Conservation (phyloP, 2,113 vertebrate species). For the Hypomesus transpacificus region DNA sequence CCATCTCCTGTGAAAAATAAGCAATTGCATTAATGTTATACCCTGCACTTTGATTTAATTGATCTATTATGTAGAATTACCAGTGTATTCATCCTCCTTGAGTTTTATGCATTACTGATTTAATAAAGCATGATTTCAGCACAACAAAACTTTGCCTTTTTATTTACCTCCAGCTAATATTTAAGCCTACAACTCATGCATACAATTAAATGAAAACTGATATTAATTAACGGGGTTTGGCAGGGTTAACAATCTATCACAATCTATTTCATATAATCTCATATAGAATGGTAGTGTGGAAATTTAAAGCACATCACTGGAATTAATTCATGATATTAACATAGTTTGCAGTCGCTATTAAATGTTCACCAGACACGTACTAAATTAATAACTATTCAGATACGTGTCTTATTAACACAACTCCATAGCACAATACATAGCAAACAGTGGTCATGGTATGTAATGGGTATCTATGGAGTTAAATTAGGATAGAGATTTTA, state of each 20-base stretch:
- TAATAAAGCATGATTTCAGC: conserved; percentile 99
- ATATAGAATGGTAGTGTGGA: background rate
- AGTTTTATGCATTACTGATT: conserved; percentile 81
- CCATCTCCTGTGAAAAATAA: conserved; percentile 71
- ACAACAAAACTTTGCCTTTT: conserved; percentile 48
- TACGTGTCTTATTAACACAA: no score
- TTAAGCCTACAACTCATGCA: background rate
- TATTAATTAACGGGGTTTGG: no score
- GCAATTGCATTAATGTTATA: conserved; percentile 44
- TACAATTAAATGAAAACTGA: no score
- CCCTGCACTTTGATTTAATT: conserved; percentile 76
- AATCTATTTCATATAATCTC: background rate
- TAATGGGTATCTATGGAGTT: no score
- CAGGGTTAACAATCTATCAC: no score
- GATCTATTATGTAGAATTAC: conserved; percentile 79
- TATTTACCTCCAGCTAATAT: background rate
- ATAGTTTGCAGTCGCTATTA: background rate
- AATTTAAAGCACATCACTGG: no score
- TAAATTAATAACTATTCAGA: no score
- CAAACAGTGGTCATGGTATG: no score
- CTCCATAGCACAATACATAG: no score
- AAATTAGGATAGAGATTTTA: no score
- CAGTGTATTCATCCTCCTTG: conserved; percentile 82
- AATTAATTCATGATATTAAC: no score
- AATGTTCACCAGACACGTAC: background rate